These are phyloP conservation scores for Sapajus apella DNA, from an alignment of 2,113 vertebrate species.

Conservation along the genomic window DNA sequence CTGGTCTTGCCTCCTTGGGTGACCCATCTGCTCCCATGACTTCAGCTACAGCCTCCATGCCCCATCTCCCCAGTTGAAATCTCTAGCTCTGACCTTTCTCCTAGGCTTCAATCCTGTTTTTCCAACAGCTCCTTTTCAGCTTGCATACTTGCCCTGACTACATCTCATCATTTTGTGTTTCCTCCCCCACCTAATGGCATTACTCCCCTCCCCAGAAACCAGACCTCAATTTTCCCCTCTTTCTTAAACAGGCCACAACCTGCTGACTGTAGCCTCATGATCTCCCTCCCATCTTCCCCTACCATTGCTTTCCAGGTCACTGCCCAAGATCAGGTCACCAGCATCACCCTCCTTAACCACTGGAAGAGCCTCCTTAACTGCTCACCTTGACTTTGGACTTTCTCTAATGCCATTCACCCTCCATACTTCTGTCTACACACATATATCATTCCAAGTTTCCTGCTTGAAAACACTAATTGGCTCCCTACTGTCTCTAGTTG, in stretches of 20 bases:
- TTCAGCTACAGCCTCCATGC: not conserved
- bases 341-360: not conserved
- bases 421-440: not conserved
- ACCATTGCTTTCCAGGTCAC: not conserved
- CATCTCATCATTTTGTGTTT: not conserved
- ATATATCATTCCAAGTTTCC: not conserved
- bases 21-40: not conserved
- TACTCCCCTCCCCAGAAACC: not conserved
- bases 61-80: not conserved
- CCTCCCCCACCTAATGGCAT: not conserved
- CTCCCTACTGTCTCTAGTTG: not conserved
- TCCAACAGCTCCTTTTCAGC: not conserved
- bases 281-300: not conserved
- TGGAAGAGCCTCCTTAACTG: not conserved
- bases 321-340: not conserved
- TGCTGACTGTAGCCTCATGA: rapidly evolving
- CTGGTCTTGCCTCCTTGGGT: not conserved
- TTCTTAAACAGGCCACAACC: not conserved
- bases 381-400: not conserved
- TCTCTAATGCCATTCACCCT: not conserved
- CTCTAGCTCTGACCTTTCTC: not conserved
- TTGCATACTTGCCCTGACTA: not conserved
- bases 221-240: not conserved
- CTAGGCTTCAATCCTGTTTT: not conserved
- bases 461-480: not conserved